Evolutionary conservation across 2,113 vertebrate genomes (phyloP).

Genomic region (Eupsittula cactorum): DNA sequence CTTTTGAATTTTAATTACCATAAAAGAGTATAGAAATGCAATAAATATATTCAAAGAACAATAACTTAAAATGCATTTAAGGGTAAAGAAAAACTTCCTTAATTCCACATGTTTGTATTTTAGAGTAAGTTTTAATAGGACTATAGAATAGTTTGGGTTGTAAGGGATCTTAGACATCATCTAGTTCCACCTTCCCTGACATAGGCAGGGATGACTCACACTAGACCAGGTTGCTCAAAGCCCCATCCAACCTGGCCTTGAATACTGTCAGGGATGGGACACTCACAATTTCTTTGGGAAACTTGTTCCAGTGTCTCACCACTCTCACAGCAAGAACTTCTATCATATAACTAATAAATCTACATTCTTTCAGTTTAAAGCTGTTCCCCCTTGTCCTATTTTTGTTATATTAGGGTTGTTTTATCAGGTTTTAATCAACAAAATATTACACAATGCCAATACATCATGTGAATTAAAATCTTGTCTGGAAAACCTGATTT

Average conservation of each 20-base stretch:
- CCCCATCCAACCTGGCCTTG: not conserved
- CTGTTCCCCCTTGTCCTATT: not conserved
- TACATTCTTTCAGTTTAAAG: not conserved
- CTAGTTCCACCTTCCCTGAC: not conserved
- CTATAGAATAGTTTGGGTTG: not conserved
- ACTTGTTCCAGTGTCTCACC: not conserved
- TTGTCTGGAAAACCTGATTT: not conserved
- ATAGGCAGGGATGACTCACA: not conserved
- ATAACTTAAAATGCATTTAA: not conserved
- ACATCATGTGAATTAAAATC: not conserved
- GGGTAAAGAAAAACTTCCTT: not conserved
- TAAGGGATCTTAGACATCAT: not conserved
- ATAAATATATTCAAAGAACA: not conserved
- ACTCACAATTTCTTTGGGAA: not conserved
- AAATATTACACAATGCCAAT: not conserved
- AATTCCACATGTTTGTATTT: not conserved
- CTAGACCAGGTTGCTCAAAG: not conserved
- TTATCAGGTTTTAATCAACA: not conserved
- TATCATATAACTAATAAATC: not conserved
- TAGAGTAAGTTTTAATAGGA: not conserved
- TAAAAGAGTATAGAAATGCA: not conserved
- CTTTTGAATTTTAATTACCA: not conserved
- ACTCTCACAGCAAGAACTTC: not conserved
- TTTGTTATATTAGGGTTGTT: not conserved
- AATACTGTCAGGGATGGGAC: not conserved